Base-by-base conservation (phyloP, 1,140 invertebrate genomes). In the Andrena cerasifolii region DNA sequence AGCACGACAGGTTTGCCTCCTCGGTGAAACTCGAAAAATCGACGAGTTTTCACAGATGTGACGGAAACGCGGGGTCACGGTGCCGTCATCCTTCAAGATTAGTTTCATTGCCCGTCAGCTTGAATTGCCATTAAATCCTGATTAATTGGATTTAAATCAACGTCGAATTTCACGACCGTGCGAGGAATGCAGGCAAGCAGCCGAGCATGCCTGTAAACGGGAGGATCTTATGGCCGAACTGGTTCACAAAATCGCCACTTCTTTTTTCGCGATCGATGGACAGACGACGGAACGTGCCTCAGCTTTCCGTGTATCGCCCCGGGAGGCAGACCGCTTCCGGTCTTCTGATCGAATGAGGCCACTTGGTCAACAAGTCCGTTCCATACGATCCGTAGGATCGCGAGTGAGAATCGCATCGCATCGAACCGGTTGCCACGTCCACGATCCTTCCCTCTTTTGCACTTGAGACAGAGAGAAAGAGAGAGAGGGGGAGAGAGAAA, bases 341-440 rank as follows among this genome's bases (percentile, higher is more conserved):
- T 90, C 89, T 90, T 88, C 83, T 70, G 61, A 78, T 75, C 72
- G 83, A 92, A 91, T 82, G 91, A 92, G 92, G 92, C 79, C 90
- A 93, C 92, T 92, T 92, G 92, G 92, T 92, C 91, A 93, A 88
- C 89, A 65, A 87, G 90, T 91, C 87, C 88, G 85, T 88, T 90
- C 84, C 86, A 85, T 87, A 80, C 82, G 87, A 92, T 92, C 91
- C 91, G 86, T 88, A 88, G 90, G 91, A 92, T 88, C 72, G 85
- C 84, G 79, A 90, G 88, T 89, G 89, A 92, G 91, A 90, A 90
- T 84, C 87, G 85, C 88, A 90, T 84, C 87, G 85, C 88, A 88
- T 89, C 87, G 77, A 88, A 91, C 91, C 89, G 89, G 91, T 92
- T 92, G 31, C 45, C 83, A 24, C 45, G 82, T 87, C 68, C 79